Evolutionary conservation across 1,140 invertebrate species (phyloP).

Genomic region (Drosophila kurseongensis): DNA sequence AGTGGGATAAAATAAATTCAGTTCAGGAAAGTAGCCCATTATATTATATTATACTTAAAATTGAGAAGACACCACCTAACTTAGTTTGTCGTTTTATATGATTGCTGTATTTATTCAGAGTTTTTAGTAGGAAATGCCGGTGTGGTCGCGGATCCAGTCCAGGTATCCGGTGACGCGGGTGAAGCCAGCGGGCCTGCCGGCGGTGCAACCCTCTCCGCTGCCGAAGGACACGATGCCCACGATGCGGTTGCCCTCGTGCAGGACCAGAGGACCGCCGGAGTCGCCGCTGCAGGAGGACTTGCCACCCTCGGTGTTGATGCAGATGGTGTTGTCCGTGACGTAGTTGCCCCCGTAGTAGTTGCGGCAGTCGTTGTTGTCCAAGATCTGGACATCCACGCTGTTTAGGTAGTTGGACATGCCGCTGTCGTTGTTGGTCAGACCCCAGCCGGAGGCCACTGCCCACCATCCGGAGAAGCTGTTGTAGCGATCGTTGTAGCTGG

Average conservation of each 20-base stretch:
- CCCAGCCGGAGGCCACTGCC: constrained; percentile 32
- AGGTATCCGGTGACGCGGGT: constrained; percentile 85
- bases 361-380: constrained; percentile 38
- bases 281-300: constrained; percentile 47
- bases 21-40: too few species aligned
- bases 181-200: constrained; percentile 85
- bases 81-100: neutral
- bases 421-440: constrained; percentile 30
- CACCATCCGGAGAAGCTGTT: constrained; percentile 39
- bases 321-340: constrained; percentile 35
- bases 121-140: constrained; percentile 78
- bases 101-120: neutral
- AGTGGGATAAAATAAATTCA: too few species aligned
- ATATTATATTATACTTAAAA: too few species aligned
- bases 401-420: constrained; percentile 38
- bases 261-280: constrained; percentile 50
- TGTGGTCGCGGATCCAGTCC: constrained; percentile 85
- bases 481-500: constrained; percentile 39
- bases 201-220: constrained; percentile 85
- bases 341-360: constrained; percentile 32
- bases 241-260: constrained; percentile 38
- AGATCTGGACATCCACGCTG: constrained; percentile 29
- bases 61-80: too few species aligned
- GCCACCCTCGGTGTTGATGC: constrained; percentile 22
- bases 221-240: constrained; percentile 86